Percentiles rank a stretch among this genome's conserved stretches.
phyloP scores from a whole-genome alignment of 1,140 invertebrate species.

The Augochlora pura region DNA sequence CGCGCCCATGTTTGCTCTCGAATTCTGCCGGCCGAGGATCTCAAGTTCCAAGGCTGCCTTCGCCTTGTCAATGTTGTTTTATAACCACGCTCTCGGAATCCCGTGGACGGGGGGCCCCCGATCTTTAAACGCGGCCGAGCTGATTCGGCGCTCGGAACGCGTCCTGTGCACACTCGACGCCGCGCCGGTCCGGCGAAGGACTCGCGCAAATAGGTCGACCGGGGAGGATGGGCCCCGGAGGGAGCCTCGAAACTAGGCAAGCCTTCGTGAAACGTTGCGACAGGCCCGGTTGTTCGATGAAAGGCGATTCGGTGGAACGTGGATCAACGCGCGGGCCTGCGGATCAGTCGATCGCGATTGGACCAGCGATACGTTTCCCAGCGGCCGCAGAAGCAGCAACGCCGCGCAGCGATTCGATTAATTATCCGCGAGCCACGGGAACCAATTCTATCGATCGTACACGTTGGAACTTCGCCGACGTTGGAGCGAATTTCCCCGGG shows the following conservation, averaged over 20 bases:
- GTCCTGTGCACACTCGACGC: background rate
- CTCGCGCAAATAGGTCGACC: background rate
- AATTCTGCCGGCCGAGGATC: slow-evolving; percentile 58
- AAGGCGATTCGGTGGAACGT: background rate
- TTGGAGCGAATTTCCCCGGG: no score
- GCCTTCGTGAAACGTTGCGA: slow-evolving; percentile 1
- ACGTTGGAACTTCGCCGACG: no score
- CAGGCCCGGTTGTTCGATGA: background rate
- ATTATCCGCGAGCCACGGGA: no score
- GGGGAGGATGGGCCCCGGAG: background rate
- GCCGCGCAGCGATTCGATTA: no score
- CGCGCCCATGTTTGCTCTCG: slow-evolving; percentile 68
- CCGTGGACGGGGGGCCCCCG: background rate
- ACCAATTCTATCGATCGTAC: no score
- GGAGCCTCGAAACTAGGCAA: background rate
- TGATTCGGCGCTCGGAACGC: background rate
- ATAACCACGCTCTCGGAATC: slow-evolving; percentile 40
- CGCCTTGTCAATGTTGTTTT: slow-evolving; percentile 59
- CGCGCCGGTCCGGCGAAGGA: background rate
- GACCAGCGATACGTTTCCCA: no score
- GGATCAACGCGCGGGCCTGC: no score
- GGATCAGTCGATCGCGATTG: background rate
- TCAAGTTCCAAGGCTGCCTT: slow-evolving; percentile 53
- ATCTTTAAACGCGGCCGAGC: slow-evolving; percentile 9
- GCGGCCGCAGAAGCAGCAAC: no score